Conservation (phyloP, 1,140 invertebrate species). For the Sarcophaga bullata region DNA sequence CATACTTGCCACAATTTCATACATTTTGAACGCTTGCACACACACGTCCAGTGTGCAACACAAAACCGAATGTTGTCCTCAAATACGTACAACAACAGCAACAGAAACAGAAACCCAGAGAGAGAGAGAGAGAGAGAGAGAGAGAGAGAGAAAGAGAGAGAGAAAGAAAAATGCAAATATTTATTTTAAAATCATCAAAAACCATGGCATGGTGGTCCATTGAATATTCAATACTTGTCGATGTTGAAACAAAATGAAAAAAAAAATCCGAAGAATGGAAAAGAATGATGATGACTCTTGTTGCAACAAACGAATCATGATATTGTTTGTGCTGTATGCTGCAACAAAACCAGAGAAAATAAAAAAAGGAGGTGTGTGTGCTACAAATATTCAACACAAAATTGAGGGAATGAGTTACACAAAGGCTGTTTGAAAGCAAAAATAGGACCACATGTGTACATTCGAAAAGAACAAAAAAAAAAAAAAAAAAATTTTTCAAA, state of each 20-base stretch:
- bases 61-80: no score
- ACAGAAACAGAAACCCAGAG: no score
- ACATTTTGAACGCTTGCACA: no score
- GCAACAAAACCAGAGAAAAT: background rate
- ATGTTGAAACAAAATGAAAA: background rate
- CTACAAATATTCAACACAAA: no score
- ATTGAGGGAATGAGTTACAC: no score
- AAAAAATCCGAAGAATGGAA: no score
- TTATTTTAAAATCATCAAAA: background rate
- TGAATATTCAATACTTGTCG: slow-evolving; percentile 6
- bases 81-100: no score
- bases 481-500: background rate
- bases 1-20: no score
- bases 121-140: background rate
- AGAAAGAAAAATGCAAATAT: slow-evolving; percentile 1
- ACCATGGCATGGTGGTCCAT: background rate
- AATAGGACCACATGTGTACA: slow-evolving; percentile 11
- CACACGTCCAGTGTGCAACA: no score
- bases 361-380: background rate
- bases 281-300: no score
- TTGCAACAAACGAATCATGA: no score
- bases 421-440: background rate
- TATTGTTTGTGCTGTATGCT: background rate
- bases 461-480: no score
- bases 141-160: background rate